Base-by-base conservation (phyloP, 53 echinoderm and acorn worm genomes). In the Henricia sp. region DNA sequence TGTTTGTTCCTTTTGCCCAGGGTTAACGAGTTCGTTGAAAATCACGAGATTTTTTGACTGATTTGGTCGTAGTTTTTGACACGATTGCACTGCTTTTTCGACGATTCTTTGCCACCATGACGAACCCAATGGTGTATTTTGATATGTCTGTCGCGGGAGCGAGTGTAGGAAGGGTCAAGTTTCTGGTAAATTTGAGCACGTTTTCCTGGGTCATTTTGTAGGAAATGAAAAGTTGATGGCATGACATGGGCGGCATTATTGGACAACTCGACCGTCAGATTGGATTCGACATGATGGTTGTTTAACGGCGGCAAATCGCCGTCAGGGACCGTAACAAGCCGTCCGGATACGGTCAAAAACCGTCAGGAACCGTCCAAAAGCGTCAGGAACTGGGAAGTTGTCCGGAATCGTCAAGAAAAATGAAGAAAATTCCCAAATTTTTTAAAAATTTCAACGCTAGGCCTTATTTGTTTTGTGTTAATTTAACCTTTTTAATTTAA, bases 81-180 rank as follows among this genome's bases (percentile, higher is more conserved):
- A 74, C 55, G 23, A 52, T 41, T 74, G 29, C 37, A 19, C 40
- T 39, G 6, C 12, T 39, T 28, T 55, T 39, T 20, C 30, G 42
- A 57, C 29, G 23, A 58, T 76, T 38, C 4, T n/a, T 28, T 2
- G 17, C 42, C 59, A 77, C 30, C 41, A 77, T 77, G 77, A 33
- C 30, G 29, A 57, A 5, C 5, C 82, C 93, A 12, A 74, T 50
- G 65, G 83, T 83, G 25, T 95, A 59, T 62, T 95, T 95, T 51
- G 92, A 95, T 8, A 68, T 95, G 64, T 44, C 68, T n/a, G 95
- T 88, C 35, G 88, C 13, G 58, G 85, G 84, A 4, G 0, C 39
- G 4, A 25, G 59, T 11, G 0, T 95, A 3, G 95, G 95, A 23
- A 86, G 90, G 67, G 72, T 95, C 16, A 37, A 37, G 2, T 90